Base-by-base conservation (phyloP, 2,888 invertebrate species). In the Diarsia mendica region DNA sequence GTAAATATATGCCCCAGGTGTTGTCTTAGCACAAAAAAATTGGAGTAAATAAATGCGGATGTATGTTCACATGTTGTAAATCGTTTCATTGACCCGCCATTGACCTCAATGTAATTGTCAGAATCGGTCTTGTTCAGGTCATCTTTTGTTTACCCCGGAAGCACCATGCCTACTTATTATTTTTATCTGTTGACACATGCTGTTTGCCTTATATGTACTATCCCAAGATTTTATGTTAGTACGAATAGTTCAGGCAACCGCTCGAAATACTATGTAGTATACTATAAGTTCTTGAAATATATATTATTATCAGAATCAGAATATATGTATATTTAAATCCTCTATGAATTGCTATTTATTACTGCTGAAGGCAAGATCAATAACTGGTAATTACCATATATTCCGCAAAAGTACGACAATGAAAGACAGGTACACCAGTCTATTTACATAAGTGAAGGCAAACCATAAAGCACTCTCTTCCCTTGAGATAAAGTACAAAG, bases 51-150 rank as follows among this genome's bases (percentile, higher is more conserved):
- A 51, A 75, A 64, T 1, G 39, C 49, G 55, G 46, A 48, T 11
- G 48, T 23, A 5, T 51, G 2, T 10, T 3, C 20, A n/a, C 3
- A 44, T 44, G 39, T 63, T 15, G 51, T 28, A 53, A 28, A 58
- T 51, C 23, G 20, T 66, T 23, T 23, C 70, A 70, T 33, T 60
- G 58, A 28, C 58, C 28, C 28, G 18, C 8, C 28, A 8, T 28
- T 78, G 64, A 79, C 79, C 79, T 70, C 79, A 58, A 70, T 64
- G 44, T 49, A 64, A 28, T 77, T 77, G 8, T 44, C 48, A 49
- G 77, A 69, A 64, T 69, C 49, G 8, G 9, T 69, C 55, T 20
- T 61, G 67, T 67, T 61, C 46, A 51, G 13, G 10, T 20, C 70
- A 58, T 64, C 44, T 28, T 70, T 81, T 49, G 61, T 67, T 55